phyloP scores from a whole-genome alignment of 2,888 invertebrate species.

The Lycophotia porphyrea region DNA sequence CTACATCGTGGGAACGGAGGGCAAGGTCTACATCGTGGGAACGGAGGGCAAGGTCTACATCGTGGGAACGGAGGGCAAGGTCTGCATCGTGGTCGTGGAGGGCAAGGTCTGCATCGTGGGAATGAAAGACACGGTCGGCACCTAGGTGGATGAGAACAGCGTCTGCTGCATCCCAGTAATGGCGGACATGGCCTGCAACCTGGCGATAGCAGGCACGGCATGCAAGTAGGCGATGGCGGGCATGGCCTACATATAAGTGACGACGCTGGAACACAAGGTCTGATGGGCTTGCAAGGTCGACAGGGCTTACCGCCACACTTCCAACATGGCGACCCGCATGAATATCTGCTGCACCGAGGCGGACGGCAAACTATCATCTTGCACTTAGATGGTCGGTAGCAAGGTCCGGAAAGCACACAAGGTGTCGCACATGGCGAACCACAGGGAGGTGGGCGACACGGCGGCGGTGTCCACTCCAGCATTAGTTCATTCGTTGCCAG shows the following conservation, averaged over 20 bases:
- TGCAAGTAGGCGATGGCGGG: background rate
- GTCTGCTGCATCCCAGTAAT: background rate
- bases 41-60: background rate
- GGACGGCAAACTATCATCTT: conserved; percentile 54
- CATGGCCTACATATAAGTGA: conserved; percentile 8
- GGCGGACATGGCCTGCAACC: conserved; percentile 17
- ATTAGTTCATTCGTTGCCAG: conserved; percentile 86
- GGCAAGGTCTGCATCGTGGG: conserved; percentile 6
- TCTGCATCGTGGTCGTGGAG: no score
- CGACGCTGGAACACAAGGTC: conserved; percentile 32
- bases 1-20: background rate
- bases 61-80: background rate
- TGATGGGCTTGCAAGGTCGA: conserved; percentile 40
- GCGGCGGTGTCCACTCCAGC: conserved; percentile 87
- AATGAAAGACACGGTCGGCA: background rate
- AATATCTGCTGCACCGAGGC: conserved; percentile 49
- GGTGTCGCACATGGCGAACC: conserved; percentile 46
- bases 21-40: background rate
- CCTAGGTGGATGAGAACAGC: background rate
- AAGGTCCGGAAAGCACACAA: conserved; percentile 24
- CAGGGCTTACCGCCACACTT: conserved; percentile 49
- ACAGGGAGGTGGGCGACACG: conserved; percentile 66
- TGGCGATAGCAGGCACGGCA: background rate
- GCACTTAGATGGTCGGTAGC: conserved; percentile 44
- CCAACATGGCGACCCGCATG: conserved; percentile 58